Percentiles rank a stretch among this genome's conserved stretches.
Conservation (phyloP, 2,888 invertebrate genomes). For the Sepiola atlantica region DNA sequence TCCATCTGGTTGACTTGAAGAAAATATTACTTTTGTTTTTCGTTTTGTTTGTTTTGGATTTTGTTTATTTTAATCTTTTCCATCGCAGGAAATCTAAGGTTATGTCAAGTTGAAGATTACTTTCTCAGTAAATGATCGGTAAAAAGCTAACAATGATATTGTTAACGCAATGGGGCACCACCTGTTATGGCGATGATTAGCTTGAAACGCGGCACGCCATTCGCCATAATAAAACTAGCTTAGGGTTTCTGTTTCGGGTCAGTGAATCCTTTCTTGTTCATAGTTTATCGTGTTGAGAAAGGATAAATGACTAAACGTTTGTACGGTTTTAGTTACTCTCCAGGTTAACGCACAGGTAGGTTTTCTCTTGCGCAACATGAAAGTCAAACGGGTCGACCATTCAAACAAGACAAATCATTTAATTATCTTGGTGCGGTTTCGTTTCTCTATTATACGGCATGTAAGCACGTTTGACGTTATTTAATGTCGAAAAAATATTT, state of each 20-base stretch:
- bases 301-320: background rate
- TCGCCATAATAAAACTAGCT: background rate
- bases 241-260: background rate
- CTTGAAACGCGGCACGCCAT: background rate
- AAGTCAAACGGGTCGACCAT: no score
- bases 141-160: background rate
- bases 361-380: no score
- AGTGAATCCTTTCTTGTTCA: background rate
- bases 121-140: background rate
- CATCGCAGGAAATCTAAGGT: background rate
- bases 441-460: no score
- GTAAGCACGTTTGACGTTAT: no score
- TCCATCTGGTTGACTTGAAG: background rate
- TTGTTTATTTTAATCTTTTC: no score
- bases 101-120: background rate
- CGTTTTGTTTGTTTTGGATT: background rate
- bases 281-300: background rate
- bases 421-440: no score
- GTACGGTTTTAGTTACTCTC: background rate
- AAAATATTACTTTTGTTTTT: background rate
- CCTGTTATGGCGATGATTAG: background rate
- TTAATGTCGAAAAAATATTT: no score
- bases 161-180: background rate
- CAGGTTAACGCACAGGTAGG: background rate
- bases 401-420: no score